Evolutionary conservation across 1,140 invertebrate species (phyloP).

Genomic region (Drosophila kikkawai): DNA sequence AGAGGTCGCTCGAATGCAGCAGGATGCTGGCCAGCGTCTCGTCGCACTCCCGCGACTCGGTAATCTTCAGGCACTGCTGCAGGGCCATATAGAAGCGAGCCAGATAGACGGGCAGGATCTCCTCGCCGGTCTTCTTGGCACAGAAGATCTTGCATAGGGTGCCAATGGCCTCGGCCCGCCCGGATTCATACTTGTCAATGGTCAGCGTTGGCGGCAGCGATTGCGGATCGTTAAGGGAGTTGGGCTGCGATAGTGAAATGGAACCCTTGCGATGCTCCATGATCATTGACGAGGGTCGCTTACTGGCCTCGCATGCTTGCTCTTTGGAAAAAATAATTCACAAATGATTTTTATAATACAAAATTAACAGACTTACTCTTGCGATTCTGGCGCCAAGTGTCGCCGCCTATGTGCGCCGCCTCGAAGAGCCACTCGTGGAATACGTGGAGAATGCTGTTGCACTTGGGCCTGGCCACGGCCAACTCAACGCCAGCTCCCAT

Average conservation of each 20-base stretch:
- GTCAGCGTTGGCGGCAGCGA: slow-evolving; percentile 76
- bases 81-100: slow-evolving; percentile 97
- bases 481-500: slow-evolving; percentile 88
- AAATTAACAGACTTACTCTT: slow-evolving; percentile 78
- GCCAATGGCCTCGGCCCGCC: slow-evolving; percentile 97
- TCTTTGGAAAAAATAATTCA: slow-evolving; percentile 36
- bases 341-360: neutral
- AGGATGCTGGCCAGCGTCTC: slow-evolving; percentile 92
- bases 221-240: slow-evolving; percentile 78
- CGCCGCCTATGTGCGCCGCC: slow-evolving; percentile 94
- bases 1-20: slow-evolving; percentile 92
- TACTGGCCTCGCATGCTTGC: slow-evolving; percentile 83
- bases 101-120: slow-evolving; percentile 97
- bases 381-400: slow-evolving; percentile 87
- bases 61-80: slow-evolving; percentile 92
- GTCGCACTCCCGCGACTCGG: slow-evolving; percentile 88
- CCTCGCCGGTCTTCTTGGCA: slow-evolving; percentile 97
- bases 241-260: slow-evolving; percentile 83
- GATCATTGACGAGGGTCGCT: slow-evolving; percentile 84
- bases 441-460: slow-evolving; percentile 96
- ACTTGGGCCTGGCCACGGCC: slow-evolving; percentile 93
- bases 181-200: slow-evolving; percentile 91
- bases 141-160: slow-evolving; percentile 98
- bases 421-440: slow-evolving; percentile 99
- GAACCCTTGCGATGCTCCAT: slow-evolving; percentile 85